phyloP scores from a whole-genome alignment of 2,888 invertebrate genomes.

The Drymonia ruficornis region DNA sequence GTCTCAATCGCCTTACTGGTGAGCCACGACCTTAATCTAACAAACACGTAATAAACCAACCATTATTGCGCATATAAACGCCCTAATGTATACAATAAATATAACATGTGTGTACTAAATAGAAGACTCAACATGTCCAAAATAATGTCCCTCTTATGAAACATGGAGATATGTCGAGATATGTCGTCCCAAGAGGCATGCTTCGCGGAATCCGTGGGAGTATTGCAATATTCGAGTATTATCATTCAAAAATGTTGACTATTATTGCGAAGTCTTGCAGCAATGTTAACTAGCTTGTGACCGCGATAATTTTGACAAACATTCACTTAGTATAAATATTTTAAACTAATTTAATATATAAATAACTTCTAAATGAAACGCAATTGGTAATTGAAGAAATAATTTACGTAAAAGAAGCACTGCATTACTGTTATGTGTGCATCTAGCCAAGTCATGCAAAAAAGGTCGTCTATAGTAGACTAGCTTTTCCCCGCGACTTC shows the following conservation, averaged over 20 bases:
- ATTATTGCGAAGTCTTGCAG: not conserved
- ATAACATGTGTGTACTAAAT: slow-evolving; percentile 15
- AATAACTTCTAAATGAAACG: too few relatives aligned
- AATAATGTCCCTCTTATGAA: slow-evolving; percentile 10
- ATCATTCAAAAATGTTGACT: not conserved
- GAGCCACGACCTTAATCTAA: not conserved
- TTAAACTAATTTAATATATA: too few relatives aligned
- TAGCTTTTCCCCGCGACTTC: too few relatives aligned
- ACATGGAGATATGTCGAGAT: not conserved
- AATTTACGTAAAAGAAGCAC: too few relatives aligned
- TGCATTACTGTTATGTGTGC: too few relatives aligned
- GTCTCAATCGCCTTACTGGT: too few relatives aligned
- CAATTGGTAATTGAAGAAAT: too few relatives aligned
- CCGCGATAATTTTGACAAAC: too few relatives aligned
- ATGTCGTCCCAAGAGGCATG: not conserved
- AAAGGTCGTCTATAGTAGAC: too few relatives aligned
- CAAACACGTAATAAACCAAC: not conserved
- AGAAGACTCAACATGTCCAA: slow-evolving; percentile 14
- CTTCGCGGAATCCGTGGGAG: not conserved
- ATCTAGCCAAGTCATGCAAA: too few relatives aligned
- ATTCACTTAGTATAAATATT: too few relatives aligned
- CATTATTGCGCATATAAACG: not conserved
- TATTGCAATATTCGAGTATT: not conserved
- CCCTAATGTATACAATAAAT: slow-evolving; percentile 18
- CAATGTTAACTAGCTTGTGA: not conserved